phyloP scores from a whole-genome alignment of 2,797 vertebrate genomes.

The Phoeniculus purpureus region DNA sequence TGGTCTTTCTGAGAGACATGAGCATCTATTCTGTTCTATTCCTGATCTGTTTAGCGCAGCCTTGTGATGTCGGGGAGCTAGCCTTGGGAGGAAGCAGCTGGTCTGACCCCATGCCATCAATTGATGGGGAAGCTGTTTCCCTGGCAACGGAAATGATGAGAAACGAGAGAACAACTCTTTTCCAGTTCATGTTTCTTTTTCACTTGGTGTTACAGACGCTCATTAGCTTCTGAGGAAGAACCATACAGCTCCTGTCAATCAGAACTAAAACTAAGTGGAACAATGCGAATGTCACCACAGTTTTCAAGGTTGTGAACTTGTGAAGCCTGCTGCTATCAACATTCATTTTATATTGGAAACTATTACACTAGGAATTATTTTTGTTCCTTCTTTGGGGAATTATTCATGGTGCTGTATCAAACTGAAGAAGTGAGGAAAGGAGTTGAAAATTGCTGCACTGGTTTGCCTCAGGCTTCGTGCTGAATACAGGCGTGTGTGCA shows the following conservation, averaged over 20 bases:
- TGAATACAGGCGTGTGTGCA: neutral
- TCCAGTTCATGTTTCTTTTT: constrained; percentile 42
- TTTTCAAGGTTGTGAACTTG: neutral
- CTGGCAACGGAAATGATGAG: constrained; percentile 68
- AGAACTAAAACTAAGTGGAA: constrained; percentile 6
- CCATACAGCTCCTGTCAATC: constrained; percentile 19
- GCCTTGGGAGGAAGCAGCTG: constrained; percentile 76
- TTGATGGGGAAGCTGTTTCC: constrained; percentile 70
- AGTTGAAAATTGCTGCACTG: neutral
- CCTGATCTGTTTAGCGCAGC: constrained; percentile 52
- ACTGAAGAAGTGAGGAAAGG: neutral
- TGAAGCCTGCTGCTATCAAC: neutral
- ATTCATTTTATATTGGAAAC: constrained; percentile 28
- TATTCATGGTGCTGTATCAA: neutral
- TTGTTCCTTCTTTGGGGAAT: neutral
- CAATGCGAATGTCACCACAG: constrained; percentile 10
- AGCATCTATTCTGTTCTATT: constrained; percentile 48
- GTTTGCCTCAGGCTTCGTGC: neutral
- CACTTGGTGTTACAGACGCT: constrained; percentile 38
- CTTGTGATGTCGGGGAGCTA: constrained; percentile 63
- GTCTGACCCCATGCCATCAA: constrained; percentile 61
- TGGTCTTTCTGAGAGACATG: constrained; percentile 25
- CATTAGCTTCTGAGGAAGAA: constrained; percentile 56
- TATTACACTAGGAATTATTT: neutral
- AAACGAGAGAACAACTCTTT: constrained; percentile 59